Evolutionary conservation across 2,113 vertebrate genomes (phyloP).

Genomic region (Larimichthys crocea): DNA sequence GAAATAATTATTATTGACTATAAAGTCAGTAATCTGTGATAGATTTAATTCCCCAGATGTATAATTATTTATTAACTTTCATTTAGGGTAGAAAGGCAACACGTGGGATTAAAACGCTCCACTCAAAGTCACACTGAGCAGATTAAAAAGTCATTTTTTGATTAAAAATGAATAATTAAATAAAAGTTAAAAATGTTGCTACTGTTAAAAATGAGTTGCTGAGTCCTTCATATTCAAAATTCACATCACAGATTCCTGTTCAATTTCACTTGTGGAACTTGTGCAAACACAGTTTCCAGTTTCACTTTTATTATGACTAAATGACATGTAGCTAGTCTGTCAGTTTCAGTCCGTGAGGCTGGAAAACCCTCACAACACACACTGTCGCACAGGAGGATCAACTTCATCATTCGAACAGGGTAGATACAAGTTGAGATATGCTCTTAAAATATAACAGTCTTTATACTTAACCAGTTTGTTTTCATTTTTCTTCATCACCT

Average conservation of each 20-base stretch:
- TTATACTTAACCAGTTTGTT: not conserved
- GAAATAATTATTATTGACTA: not conserved
- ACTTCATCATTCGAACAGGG: not conserved
- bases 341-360: not conserved
- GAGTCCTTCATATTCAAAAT: not conserved
- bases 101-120: not conserved
- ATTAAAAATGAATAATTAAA: too few species aligned
- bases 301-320: constrained; percentile 52
- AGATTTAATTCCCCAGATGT: not conserved
- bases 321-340: not conserved
- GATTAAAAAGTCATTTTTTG: not conserved
- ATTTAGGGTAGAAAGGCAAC: not conserved
- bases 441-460: not conserved
- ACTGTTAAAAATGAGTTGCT: too few species aligned
- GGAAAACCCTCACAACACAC: constrained; percentile 13
- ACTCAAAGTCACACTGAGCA: not conserved
- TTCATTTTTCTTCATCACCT: not conserved
- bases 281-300: not conserved
- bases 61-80: not conserved
- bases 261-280: not conserved
- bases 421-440: not conserved
- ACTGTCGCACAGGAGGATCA: not conserved
- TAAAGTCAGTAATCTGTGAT: not conserved
- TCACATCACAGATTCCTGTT: not conserved
- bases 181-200: not conserved